A percentile compares a stretch with the other conserved stretches of the same genome.
These are phyloP conservation scores for Heliconius nattereri DNA, from an alignment of 1,140 invertebrate species.

Conservation along the genomic window DNA sequence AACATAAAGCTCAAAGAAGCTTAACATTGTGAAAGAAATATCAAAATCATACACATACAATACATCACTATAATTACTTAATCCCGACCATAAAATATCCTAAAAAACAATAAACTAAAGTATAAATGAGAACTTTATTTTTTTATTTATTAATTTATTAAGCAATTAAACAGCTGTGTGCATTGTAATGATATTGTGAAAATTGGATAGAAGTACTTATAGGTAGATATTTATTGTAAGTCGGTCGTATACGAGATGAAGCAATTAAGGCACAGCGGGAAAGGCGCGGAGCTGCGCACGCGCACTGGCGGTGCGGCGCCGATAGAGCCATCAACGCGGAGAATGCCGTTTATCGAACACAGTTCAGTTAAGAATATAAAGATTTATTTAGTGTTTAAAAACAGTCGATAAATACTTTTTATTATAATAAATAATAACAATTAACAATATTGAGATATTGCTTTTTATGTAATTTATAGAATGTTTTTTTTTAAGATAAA, in stretches of 20 bases:
- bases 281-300: slow-evolving; percentile 59
- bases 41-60: neutral
- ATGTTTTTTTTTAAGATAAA: no score
- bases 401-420: neutral
- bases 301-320: slow-evolving; percentile 69
- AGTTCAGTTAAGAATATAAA: slow-evolving; percentile 20
- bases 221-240: slow-evolving; percentile 53
- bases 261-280: slow-evolving; percentile 76
- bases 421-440: no score
- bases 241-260: slow-evolving; percentile 74
- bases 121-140: neutral
- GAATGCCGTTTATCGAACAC: slow-evolving; percentile 29
- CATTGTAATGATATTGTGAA: slow-evolving; percentile 42
- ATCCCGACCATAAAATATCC: neutral
- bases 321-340: slow-evolving; percentile 73
- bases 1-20: neutral
- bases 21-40: neutral
- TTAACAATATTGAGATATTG: no score
- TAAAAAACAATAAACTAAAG: neutral
- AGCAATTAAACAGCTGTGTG: slow-evolving; percentile 57
- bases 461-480: slow-evolving; percentile 12
- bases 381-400: neutral
- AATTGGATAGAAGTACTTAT: slow-evolving; percentile 5
- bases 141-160: no score
- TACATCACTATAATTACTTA: neutral